Conservation (phyloP, 2,888 invertebrate genomes). For the Oithona nana region DNA sequence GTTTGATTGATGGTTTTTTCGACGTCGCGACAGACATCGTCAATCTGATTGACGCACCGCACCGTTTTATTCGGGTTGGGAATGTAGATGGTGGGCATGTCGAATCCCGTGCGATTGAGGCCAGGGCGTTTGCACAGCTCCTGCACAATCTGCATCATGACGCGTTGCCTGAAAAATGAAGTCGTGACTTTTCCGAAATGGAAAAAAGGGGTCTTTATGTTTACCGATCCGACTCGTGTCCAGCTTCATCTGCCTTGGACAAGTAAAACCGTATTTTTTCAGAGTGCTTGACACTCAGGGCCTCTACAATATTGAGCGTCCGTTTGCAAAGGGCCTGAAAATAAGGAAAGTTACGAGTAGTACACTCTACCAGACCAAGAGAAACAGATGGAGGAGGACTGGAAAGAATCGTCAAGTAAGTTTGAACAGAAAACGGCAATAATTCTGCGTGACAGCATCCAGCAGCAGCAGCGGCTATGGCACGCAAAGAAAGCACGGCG, state of each 20-base stretch:
- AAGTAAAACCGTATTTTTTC: slow-evolving; percentile 36
- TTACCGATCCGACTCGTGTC: slow-evolving; percentile 34
- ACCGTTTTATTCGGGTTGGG: slow-evolving; percentile 30
- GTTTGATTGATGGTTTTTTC: slow-evolving; percentile 37
- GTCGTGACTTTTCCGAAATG: no score
- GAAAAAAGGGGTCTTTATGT: background rate
- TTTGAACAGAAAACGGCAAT: no score
- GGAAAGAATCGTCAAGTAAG: no score
- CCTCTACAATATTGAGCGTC: slow-evolving; percentile 36
- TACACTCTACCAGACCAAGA: no score
- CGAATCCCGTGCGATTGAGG: slow-evolving; percentile 37
- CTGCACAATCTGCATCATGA: slow-evolving; percentile 40
- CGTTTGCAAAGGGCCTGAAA: slow-evolving; percentile 33
- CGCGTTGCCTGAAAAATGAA: slow-evolving; percentile 29
- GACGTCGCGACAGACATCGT: slow-evolving; percentile 35
- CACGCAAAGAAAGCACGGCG: no score
- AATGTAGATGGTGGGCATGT: slow-evolving; percentile 38
- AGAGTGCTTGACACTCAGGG: slow-evolving; percentile 32
- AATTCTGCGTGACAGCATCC: no score
- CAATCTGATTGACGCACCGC: slow-evolving; percentile 37
- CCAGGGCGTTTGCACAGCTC: slow-evolving; percentile 37
- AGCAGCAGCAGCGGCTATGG: no score
- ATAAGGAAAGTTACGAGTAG: no score
- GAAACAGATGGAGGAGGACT: no score
- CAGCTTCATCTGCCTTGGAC: slow-evolving; percentile 39